Conservation (phyloP, 2,113 vertebrate genomes). For the Morone chrysops region DNA sequence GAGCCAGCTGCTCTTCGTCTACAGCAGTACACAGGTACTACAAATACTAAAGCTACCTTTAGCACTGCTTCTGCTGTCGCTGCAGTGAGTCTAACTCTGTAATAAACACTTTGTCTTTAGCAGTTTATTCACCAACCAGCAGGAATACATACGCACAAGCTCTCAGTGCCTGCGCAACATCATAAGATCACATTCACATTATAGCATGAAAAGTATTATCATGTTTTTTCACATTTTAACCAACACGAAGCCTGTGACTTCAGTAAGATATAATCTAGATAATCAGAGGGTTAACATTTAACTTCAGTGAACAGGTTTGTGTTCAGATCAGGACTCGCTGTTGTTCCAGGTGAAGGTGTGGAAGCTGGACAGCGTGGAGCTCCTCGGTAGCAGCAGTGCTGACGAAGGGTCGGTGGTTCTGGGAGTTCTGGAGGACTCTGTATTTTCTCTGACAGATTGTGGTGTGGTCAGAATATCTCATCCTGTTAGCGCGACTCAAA, state of each 20-base stretch:
- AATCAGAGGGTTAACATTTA: no score
- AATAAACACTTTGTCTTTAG: no score
- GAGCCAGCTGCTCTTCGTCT: conserved; percentile 67
- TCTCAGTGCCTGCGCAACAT: no score
- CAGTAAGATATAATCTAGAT: no score
- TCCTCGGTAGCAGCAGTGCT: conserved; percentile 57
- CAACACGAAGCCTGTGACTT: no score
- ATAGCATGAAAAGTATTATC: no score
- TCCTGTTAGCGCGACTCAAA: conserved; percentile 17
- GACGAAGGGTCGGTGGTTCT: conserved; percentile 56
- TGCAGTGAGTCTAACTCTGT: no score
- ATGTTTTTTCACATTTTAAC: no score
- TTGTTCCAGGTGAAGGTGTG: conserved; percentile 81
- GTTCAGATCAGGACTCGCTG: background rate
- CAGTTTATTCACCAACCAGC: no score
- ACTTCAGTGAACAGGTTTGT: background rate
- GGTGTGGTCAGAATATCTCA: conserved; percentile 75
- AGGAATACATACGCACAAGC: no score
- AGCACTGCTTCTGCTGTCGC: background rate
- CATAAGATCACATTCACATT: no score
- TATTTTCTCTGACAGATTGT: conserved; percentile 71
- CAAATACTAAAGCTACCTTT: no score
- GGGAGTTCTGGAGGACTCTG: conserved; percentile 53
- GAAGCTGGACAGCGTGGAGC: conserved; percentile 79
- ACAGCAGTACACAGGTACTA: conserved; percentile 81